Base-by-base conservation (phyloP, 2,888 invertebrate genomes). In the Sylvicola cinctus region DNA sequence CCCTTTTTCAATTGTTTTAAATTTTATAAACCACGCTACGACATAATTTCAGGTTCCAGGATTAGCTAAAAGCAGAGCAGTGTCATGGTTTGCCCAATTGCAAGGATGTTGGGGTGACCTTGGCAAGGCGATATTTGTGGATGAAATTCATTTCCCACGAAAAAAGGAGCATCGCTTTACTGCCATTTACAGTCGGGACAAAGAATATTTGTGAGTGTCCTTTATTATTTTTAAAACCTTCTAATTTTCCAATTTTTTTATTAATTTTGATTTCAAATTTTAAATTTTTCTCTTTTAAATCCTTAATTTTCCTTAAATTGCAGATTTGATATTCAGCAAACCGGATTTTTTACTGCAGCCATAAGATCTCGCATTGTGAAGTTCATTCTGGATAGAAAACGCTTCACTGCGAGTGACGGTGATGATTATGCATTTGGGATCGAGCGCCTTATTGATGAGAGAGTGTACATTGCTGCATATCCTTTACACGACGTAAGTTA, bases 351-450 rank as follows among this genome's bases (percentile, higher is more conserved):
- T 60, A 79, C 78, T 29, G 73, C 84, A 3, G 74, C 84, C 2
- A 75, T 83, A 29, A 72, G 84, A 38, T 83, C 85, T 10, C 68
- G 87, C 40, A 84, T 93, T 40, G 83, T 91, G 0, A 85, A 91
- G 55, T 91, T 88, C 53, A 87, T 93, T 45, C 61, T 93, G 45
- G 81, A 88, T 51, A 65, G 91, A 39, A 85, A 85, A 58, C 69
- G 74, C 47, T 91, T 85, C 57, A 70, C 74, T 1, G 63, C 68
- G 13, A 61, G 64, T 32, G 47, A 52, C 2, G 51, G 61, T 15
- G 74, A 80, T 47, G 75, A 78, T 50, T 79, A 78, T 59, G 76
- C 77, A 11, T 83, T 85, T 57, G 88, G 88, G 14, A 74, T 80
- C 41, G 66, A 77, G 35, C 64, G 84, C 42, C 63, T 88, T 33